phyloP scores from a whole-genome alignment of 2,888 invertebrate species.

The Lathronympha strigana region DNA sequence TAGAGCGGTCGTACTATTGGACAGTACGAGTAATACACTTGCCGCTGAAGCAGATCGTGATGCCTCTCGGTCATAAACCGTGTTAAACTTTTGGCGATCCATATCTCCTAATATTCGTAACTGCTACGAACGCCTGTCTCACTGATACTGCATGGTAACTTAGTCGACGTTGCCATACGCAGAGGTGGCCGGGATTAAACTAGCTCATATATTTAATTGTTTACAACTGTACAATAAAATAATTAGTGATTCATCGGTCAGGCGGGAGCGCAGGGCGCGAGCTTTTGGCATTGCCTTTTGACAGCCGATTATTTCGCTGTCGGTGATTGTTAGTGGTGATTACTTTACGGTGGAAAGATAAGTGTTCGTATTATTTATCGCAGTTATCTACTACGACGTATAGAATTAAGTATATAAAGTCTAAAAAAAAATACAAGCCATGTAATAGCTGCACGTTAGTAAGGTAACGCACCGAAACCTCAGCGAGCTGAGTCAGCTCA shows the following conservation, averaged over 20 bases:
- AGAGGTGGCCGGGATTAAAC: conserved; percentile 44
- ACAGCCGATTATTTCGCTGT: conserved; percentile 80
- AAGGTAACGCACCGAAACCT: too few relatives aligned
- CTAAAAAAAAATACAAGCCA: neutral
- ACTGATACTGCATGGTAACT: too few relatives aligned
- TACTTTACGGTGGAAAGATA: conserved; percentile 65
- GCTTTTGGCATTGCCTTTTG: conserved; percentile 78
- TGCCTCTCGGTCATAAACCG: neutral
- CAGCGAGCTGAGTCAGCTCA: too few relatives aligned
- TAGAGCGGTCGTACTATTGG: conserved; percentile 66
- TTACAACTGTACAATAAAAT: conserved; percentile 71
- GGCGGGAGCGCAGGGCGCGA: conserved; percentile 64
- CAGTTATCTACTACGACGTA: neutral
- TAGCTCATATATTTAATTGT: conserved; percentile 56
- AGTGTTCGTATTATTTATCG: conserved; percentile 51
- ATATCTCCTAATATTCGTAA: neutral
- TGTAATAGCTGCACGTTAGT: too few relatives aligned
- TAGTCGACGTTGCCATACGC: conserved; percentile 53
- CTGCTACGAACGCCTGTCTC: neutral
- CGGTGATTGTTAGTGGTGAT: conserved; percentile 70
- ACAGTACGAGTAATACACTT: conserved; percentile 60
- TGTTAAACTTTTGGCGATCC: neutral
- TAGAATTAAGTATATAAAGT: neutral
- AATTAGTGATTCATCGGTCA: conserved; percentile 79
- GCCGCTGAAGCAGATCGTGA: conserved; percentile 3